A percentile compares a stretch with the other conserved stretches of the same genome.
phyloP scores from a whole-genome alignment of 2,888 invertebrate genomes.

The Danaus chrysippus region DNA sequence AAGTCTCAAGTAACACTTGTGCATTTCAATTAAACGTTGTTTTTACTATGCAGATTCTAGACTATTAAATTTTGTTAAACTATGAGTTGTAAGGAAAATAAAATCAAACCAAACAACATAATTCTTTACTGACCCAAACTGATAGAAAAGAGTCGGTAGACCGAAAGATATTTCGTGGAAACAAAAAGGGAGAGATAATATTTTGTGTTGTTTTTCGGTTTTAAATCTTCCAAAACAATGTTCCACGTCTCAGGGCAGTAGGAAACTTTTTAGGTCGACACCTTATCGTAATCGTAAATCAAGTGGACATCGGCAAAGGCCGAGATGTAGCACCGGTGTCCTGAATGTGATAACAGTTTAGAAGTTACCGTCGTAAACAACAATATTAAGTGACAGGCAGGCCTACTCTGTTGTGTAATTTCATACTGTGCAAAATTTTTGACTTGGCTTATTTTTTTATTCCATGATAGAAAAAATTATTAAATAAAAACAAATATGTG shows the following conservation, averaged over 20 bases:
- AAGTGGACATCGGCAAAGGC: conserved; percentile 64
- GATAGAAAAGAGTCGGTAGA: conserved; percentile 30
- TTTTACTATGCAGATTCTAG: conserved; percentile 7
- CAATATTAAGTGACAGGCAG: conserved; percentile 44
- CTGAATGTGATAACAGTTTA: conserved; percentile 64
- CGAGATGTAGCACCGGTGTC: conserved; percentile 56
- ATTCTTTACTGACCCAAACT: conserved; percentile 28
- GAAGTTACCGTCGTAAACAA: conserved; percentile 59
- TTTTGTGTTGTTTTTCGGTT: conserved; percentile 50
- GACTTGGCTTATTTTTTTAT: neutral
- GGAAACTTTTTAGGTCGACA: conserved; percentile 68
- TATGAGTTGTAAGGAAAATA: conserved; percentile 6
- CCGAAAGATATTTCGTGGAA: conserved; percentile 33
- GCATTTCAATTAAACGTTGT: conserved; percentile 8
- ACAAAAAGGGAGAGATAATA: conserved; percentile 37
- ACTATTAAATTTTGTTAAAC: conserved; percentile 2
- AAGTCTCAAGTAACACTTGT: conserved; percentile 11
- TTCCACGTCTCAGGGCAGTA: conserved; percentile 46
- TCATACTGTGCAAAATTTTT: conserved; percentile 10
- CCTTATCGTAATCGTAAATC: conserved; percentile 71
- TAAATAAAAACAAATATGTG: too few species aligned
- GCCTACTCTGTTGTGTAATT: conserved; percentile 24
- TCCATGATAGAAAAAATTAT: neutral
- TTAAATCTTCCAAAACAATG: conserved; percentile 63
- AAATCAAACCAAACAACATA: conserved; percentile 27